A percentile compares a stretch with the other conserved stretches of the same genome.
Conservation (phyloP, 1,140 invertebrate species). For the Thaumatotibia leucotreta region DNA sequence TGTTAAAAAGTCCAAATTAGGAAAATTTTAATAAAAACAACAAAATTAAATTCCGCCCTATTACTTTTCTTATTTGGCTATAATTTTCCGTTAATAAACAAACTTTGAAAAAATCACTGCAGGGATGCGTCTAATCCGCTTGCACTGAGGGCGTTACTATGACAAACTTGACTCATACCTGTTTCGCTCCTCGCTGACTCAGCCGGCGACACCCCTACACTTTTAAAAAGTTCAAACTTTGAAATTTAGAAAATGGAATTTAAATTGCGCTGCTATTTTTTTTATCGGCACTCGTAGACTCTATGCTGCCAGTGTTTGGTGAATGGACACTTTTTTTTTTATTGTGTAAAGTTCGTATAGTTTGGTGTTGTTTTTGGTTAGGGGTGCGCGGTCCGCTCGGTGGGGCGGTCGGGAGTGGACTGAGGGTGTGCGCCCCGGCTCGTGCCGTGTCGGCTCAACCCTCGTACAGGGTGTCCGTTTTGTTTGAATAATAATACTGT, state of each 20-base stretch:
- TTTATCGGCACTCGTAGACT: background rate
- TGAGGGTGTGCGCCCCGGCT: slow-evolving; percentile 58
- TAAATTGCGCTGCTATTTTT: background rate
- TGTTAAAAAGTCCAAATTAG: too few species aligned
- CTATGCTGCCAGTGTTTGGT: background rate
- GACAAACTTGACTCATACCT: slow-evolving; percentile 63
- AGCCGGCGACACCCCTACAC: slow-evolving; percentile 53
- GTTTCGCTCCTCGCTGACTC: slow-evolving; percentile 57
- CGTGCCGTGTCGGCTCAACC: slow-evolving; percentile 51
- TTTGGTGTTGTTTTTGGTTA: slow-evolving; percentile 38
- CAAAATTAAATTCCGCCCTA: too few species aligned
- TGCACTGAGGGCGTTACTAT: slow-evolving; percentile 62
- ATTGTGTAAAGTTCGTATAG: slow-evolving; percentile 21
- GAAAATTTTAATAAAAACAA: too few species aligned
- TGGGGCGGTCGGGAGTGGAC: slow-evolving; percentile 58
- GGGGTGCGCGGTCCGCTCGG: slow-evolving; percentile 67
- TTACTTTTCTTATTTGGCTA: too few species aligned
- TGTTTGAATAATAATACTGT: background rate
- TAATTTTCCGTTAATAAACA: background rate
- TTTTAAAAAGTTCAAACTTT: slow-evolving; percentile 21
- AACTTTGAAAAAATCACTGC: background rate
- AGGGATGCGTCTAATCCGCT: background rate
- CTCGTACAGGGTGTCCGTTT: slow-evolving; percentile 42
- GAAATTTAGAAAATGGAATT: slow-evolving; percentile 12
- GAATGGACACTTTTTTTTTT: slow-evolving; percentile 6